A percentile compares a stretch with the other conserved stretches of the same genome.
These are phyloP conservation scores for Cisticola juncidis DNA, from an alignment of 2,113 vertebrate species.

Conservation along the genomic window DNA sequence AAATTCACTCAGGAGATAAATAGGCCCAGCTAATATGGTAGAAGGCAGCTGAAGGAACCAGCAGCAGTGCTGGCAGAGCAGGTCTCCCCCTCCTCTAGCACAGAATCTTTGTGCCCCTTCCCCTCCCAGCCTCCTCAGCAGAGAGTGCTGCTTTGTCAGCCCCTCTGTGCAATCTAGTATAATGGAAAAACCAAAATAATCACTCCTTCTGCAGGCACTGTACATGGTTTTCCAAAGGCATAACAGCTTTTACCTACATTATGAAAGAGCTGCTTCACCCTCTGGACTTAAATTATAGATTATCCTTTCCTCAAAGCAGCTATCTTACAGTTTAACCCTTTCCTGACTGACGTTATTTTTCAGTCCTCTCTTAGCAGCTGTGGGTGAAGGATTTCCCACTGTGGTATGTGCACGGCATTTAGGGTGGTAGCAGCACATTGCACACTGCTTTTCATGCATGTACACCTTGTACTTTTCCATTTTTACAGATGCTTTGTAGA, in stretches of 20 bases:
- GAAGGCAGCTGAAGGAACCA: not conserved
- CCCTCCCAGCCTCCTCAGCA: not conserved
- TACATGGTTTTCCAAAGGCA: not conserved
- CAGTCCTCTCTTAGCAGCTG: not conserved
- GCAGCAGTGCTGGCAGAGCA: not conserved
- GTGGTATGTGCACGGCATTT: rapidly evolving
- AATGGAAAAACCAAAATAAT: not conserved
- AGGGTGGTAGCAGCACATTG: not conserved
- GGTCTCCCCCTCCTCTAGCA: not conserved
- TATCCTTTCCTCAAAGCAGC: not conserved
- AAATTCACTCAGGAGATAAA: not conserved
- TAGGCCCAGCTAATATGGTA: not conserved
- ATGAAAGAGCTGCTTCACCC: constrained; percentile 23
- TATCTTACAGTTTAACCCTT: constrained; percentile 19
- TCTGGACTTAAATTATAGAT: constrained; percentile 52
- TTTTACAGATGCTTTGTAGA: not conserved
- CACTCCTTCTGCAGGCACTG: not conserved
- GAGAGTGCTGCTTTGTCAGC: not conserved
- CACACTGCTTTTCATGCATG: not conserved
- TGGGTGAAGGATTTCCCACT: not conserved
- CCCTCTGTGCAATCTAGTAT: not conserved
- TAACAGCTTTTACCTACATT: constrained; percentile 32
- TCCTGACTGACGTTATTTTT: rapidly evolving
- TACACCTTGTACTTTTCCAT: not conserved
- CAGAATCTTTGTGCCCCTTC: not conserved